Base-by-base conservation (phyloP, 2,113 vertebrate species). In the Tetraodon nigroviridis region DNA sequence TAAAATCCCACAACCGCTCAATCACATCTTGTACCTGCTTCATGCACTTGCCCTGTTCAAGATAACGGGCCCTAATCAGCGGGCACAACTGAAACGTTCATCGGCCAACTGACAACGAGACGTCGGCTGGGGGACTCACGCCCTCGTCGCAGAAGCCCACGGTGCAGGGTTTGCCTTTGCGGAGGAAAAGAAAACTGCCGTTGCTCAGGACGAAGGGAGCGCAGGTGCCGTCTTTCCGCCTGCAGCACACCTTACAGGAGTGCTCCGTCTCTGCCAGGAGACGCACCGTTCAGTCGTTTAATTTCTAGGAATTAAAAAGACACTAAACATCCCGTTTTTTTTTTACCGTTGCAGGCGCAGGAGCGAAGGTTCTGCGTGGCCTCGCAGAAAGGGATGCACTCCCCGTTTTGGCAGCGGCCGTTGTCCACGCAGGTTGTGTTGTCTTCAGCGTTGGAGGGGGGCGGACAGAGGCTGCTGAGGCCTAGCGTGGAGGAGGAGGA, bases 1-100 rank as follows among this genome's bases (percentile, higher is more conserved):
- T 99, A 75, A 99, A 99, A 82, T 96, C 94, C 97, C 97, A 99
- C 61, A 99, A 87, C 45, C 97, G 89, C 76, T 99, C 97, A 0
- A 99, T 97, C 47, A 96, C 95, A 22, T 99, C 97, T 84, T 99
- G 97, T 3, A 99, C 95, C 63, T 93, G 94, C 77, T 99, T 99
- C 90, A 98, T 96, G 0, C 97, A 99, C 76, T 97, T 99, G 17
- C 96, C 96, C 96, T 99, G 58, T 20, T 72, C 45, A 10, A 19
- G 40, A 57, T 17, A 55, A 32, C 2, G 24, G 16, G 7, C 22
- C 13, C 51, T 27, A 45, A 57, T 19, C 2, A 20, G 37, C 4
- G 21, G 2, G 48, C 1, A 46, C 44, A 13, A 44, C 1, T 27
- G 24, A 27, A 27, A 27, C 5, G 8, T 37, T 32, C 32, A 37